Evolutionary conservation across 2,797 vertebrate genomes (phyloP), one percentile per base, ranked within the genome.

Genomic region (Chelmon rostratus): DNA sequence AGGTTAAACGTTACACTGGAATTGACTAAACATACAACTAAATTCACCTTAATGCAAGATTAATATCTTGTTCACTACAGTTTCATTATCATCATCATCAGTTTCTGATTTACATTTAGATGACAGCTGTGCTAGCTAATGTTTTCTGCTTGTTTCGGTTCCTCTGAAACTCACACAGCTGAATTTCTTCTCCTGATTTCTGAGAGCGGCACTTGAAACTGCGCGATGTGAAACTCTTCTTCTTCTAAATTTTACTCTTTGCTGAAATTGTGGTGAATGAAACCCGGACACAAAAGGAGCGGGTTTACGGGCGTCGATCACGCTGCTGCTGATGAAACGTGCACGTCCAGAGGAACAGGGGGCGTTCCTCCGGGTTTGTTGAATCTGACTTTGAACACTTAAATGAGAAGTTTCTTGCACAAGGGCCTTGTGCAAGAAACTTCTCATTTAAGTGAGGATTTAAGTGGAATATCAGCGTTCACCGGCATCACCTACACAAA

Each of bases 401-500:
- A 16, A 0, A 10, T 18, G 8, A 42, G 23, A 15, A 16, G 7
- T 56, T 46, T 35, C 7, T 47, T 54, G 57, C 46, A 10, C 49
- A 6, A 49, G 42, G 33, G 33, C 10, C 3, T 31, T 44, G 21
- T 38, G n/a, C n/a, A n/a, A n/a, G n/a, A n/a, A n/a, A n/a, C n/a
- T n/a, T n/a, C n/a, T n/a, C n/a, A n/a, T n/a, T n/a, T n/a, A n/a
- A n/a, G n/a, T n/a, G 47, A 64, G 50, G 38, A 61, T 28, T 38
- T 8, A 37, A 62, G 35, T 46, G 49, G 59, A 70, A 50, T 19
- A 59, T 56, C 11, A 76, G 31, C 68, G 42, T 59, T 72, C 62
- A 53, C 65, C 66, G 76, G 40, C 23, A 25, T 71, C 68, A 63
- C 84, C 82, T 82, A 71, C 76, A 73, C 75, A 76, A 40, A 77